Percentiles rank a stretch among this genome's conserved stretches.
These are phyloP conservation scores for Sciurus vulgaris DNA, from an alignment of 2,797 vertebrate genomes.

Conservation along the genomic window DNA sequence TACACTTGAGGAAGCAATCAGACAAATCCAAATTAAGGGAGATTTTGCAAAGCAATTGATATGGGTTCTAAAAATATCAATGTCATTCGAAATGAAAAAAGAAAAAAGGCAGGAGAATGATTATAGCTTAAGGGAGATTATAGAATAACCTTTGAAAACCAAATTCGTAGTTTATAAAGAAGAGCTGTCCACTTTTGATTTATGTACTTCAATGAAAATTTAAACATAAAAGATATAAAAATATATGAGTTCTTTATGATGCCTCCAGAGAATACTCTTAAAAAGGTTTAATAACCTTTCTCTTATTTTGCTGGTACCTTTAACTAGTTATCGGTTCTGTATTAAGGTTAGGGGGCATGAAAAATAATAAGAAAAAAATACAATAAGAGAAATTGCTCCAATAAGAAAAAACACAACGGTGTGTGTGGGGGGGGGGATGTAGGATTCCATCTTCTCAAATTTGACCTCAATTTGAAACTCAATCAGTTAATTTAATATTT, in stretches of 20 bases:
- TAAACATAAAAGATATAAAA: constrained; percentile 1
- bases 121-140: not conserved
- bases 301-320: constrained; percentile 15
- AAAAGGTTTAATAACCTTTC: not conserved
- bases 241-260: not conserved
- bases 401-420: not conserved
- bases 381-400: not conserved
- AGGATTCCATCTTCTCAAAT: not conserved
- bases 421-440: too few relatives aligned
- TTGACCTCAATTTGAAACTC: not conserved
- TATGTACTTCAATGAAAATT: constrained; percentile 24
- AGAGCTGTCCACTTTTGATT: constrained; percentile 21
- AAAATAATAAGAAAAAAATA: not conserved
- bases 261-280: not conserved
- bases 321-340: not conserved
- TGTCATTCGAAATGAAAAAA: not conserved
- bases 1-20: not conserved
- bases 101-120: not conserved
- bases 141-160: not conserved
- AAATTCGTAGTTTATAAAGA: not conserved
- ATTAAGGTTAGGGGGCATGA: constrained; percentile 1
- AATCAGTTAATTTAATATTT: not conserved
- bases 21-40: not conserved
- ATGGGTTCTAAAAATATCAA: not conserved
- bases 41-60: not conserved